A percentile compares a stretch with the other conserved stretches of the same genome.
phyloP scores from a whole-genome alignment of 2,888 invertebrate genomes.

The Lomographa bimaculata region DNA sequence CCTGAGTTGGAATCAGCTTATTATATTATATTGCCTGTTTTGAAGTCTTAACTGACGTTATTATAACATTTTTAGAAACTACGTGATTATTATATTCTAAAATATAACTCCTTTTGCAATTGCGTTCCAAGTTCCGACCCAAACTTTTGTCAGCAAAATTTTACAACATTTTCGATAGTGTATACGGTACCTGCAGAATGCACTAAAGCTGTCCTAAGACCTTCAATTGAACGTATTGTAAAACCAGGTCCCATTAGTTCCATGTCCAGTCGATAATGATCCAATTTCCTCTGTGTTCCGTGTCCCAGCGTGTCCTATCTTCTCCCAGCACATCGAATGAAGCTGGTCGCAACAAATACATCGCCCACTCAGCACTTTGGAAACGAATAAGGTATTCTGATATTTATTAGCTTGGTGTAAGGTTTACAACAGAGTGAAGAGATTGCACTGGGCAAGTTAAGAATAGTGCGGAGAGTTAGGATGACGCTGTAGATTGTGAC shows the following conservation, averaged over 20 bases:
- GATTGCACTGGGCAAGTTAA: constrained; percentile 10
- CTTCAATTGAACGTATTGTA: constrained; percentile 1
- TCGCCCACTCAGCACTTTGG: constrained; percentile 7
- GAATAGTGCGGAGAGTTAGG: constrained; percentile 17
- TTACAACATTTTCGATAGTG: too few species aligned
- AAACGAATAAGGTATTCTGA: too few species aligned
- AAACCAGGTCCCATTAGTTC: constrained; percentile 6
- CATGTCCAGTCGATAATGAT: constrained; percentile 21
- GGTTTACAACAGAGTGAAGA: neutral
- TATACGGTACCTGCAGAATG: too few species aligned
- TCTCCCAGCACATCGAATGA: constrained; percentile 15
- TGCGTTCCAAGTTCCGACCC: too few species aligned
- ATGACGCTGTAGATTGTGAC: neutral
- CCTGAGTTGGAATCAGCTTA: too few species aligned
- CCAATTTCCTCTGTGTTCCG: constrained; percentile 17
- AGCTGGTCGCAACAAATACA: constrained; percentile 16
- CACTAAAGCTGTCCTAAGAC: neutral
- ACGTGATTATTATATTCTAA: too few species aligned
- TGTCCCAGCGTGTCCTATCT: constrained; percentile 1
- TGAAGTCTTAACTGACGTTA: too few species aligned
- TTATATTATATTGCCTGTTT: too few species aligned
- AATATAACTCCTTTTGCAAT: too few species aligned
- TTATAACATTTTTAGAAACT: too few species aligned
- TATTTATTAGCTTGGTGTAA: too few species aligned
- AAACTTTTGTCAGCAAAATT: too few species aligned